Conservation (phyloP, 2,888 invertebrate species). For the Lasioglossum zephyrum region DNA sequence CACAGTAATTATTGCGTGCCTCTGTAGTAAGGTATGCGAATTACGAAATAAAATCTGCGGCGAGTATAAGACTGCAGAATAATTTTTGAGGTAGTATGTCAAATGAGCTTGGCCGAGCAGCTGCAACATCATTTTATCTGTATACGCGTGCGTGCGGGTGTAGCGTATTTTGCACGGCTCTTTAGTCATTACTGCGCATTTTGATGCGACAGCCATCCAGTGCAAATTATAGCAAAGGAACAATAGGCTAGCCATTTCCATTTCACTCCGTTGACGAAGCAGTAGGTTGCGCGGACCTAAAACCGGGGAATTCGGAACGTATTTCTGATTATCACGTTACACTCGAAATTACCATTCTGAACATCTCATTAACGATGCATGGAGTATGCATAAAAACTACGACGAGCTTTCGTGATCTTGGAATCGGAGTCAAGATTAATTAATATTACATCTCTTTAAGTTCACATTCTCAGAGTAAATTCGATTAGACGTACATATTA, state of each 20-base stretch:
- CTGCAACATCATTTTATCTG: background rate
- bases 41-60: background rate
- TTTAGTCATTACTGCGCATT: slow-evolving; percentile 44
- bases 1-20: background rate
- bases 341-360: background rate
- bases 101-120: slow-evolving; percentile 22
- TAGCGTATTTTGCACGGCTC: slow-evolving; percentile 26
- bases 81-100: slow-evolving; percentile 8
- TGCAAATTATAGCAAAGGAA: slow-evolving; percentile 54
- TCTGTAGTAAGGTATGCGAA: background rate
- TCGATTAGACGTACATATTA: background rate
- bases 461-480: too few relatives aligned
- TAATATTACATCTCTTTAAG: too few relatives aligned
- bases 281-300: slow-evolving; percentile 25
- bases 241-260: slow-evolving; percentile 48
- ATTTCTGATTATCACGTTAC: background rate
- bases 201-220: slow-evolving; percentile 39
- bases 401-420: background rate
- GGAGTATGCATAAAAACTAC: background rate
- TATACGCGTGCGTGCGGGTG: slow-evolving; percentile 22
- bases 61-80: background rate
- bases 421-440: too few relatives aligned
- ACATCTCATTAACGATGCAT: background rate
- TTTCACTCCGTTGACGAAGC: slow-evolving; percentile 25
- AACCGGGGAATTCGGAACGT: slow-evolving; percentile 10